These are phyloP conservation scores for Drosophila melanica DNA, from an alignment of 1,140 invertebrate genomes.

Conservation along the genomic window DNA sequence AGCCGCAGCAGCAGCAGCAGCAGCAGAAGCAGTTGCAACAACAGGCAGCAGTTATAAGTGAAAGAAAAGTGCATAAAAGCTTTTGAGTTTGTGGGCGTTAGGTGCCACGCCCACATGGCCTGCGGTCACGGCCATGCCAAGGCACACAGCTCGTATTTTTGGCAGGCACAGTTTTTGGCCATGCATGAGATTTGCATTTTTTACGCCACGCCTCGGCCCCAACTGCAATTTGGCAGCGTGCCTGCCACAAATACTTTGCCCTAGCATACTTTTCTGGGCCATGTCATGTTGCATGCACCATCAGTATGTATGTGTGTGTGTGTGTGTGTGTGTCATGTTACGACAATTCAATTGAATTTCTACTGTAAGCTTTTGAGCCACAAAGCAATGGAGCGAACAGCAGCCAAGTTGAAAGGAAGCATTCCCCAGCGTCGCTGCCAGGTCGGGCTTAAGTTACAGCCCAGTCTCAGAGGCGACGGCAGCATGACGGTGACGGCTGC, in stretches of 20 bases:
- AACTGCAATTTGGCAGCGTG: constrained; percentile 63
- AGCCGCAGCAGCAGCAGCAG: background rate
- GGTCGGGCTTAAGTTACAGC: constrained; percentile 51
- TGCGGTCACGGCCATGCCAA: constrained; percentile 71
- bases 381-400: constrained; percentile 42
- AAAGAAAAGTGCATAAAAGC: constrained; percentile 33
- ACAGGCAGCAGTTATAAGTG: constrained; percentile 5
- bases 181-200: constrained; percentile 82
- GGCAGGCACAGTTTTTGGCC: constrained; percentile 64
- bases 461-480: constrained; percentile 8
- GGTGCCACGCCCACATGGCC: constrained; percentile 27
- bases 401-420: constrained; percentile 42
- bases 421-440: constrained; percentile 1
- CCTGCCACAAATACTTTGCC: constrained; percentile 50
- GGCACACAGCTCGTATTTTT: constrained; percentile 61
- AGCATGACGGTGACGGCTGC: background rate
- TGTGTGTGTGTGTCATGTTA: constrained; percentile 48
- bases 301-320: background rate
- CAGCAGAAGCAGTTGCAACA: background rate
- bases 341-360: constrained; percentile 79
- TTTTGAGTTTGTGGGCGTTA: constrained; percentile 18
- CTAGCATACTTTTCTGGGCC: constrained; percentile 79
- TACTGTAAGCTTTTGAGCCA: constrained; percentile 59
- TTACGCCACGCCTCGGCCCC: constrained; percentile 32
- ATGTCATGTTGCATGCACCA: constrained; percentile 40